A percentile compares a stretch with the other conserved stretches of the same genome.
These are phyloP conservation scores for Polydrusus cervinus DNA, from an alignment of 2,888 invertebrate genomes.

Conservation along the genomic window DNA sequence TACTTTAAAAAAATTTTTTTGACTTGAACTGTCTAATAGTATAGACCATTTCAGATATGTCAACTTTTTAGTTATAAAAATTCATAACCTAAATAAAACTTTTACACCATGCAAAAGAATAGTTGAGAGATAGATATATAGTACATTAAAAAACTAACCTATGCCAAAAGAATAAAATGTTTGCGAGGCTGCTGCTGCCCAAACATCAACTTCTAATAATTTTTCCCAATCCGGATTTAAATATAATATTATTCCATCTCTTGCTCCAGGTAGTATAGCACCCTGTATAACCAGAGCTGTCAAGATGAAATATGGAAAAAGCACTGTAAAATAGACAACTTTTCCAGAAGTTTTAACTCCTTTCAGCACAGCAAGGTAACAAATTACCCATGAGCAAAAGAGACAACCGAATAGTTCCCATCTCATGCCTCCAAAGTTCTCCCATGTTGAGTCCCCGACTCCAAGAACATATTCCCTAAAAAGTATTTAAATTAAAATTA, in stretches of 20 bases:
- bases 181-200: constrained; percentile 90
- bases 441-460: constrained; percentile 81
- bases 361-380: constrained; percentile 90
- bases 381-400: constrained; percentile 85
- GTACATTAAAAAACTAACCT: constrained; percentile 64
- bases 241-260: constrained; percentile 82
- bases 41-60: no score
- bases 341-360: constrained; percentile 92
- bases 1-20: no score
- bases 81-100: no score
- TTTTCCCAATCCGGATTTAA: constrained; percentile 82
- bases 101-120: no score
- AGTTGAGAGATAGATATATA: no score
- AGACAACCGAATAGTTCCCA: constrained; percentile 90
- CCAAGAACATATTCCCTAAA: constrained; percentile 85
- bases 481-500: not conserved
- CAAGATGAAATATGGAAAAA: constrained; percentile 82
- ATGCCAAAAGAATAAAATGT: constrained; percentile 89
- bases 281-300: constrained; percentile 76
- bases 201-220: constrained; percentile 79
- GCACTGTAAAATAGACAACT: constrained; percentile 84
- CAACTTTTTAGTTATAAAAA: no score
- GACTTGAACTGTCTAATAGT: no score
- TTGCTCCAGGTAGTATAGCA: constrained; percentile 78
- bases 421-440: constrained; percentile 83